Evolutionary conservation across 2,113 vertebrate genomes (phyloP), one percentile per base, ranked within the genome.

Genomic region (Forbesichthys papilliferus): DNA sequence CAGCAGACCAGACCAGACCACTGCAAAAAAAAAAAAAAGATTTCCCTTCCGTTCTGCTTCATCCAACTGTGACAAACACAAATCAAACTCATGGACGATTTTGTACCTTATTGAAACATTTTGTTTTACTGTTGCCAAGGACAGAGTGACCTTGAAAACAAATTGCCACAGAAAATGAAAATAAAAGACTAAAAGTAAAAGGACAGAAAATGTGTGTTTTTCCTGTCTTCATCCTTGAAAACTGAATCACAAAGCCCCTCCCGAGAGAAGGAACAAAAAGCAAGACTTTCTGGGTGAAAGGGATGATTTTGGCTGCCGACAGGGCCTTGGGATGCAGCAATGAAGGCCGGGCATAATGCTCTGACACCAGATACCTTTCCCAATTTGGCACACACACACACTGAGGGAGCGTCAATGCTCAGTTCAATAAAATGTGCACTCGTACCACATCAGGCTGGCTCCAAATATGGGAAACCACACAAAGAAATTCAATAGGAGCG

Each of bases 31-130:
- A 53, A 70, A 66, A 68, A 70, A 51, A n/a, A 5, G 68, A 73
- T 79, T 69, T 59, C 68, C 48, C 47, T 74, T 84, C 64, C 74
- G 64, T 64, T 62, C 73, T 9, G 60, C 62, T 74, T 62, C 53
- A 73, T 73, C 67, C 76, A 73, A 84, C 9, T 52, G 3, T 12
- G 3, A 12, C 11, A 14, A 52, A 14, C 8, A 49, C 8, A 49
- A 49, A 10, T 49, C 48, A 49, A 49, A 49, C 12, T 1, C 48
- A 3, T 49, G 48, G 48, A 49, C 1, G 48, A 46, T 27, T 27
- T 27, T 27, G 27, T 1, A 27, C 27, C 27, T 27, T 27, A 27
- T 27, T 27, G 27, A 27, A 27, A 27, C 27, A 27, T 27, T 27
- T 27, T 27, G 27, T 27, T 27, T 27, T 27, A 3, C 27, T 27